These are phyloP conservation scores for Physella acuta DNA, from an alignment of 1,140 invertebrate species.

Conservation along the genomic window DNA sequence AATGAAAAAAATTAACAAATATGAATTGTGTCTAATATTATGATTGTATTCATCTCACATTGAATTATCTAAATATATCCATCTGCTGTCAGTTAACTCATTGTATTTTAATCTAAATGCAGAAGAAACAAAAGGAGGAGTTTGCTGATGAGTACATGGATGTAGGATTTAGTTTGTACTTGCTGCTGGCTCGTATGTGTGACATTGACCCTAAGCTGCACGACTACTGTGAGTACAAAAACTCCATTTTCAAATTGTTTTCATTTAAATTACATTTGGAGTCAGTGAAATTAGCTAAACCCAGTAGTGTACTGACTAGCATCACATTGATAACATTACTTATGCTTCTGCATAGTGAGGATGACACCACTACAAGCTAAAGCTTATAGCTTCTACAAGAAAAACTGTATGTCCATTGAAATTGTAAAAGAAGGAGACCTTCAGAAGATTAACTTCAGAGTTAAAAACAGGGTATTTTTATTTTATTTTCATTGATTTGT, in stretches of 20 bases:
- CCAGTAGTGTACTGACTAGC: too few species aligned
- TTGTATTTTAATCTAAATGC: too few species aligned
- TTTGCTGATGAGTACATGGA: slow-evolving; percentile 56
- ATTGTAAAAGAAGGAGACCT: slow-evolving; percentile 58
- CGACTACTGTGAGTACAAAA: slow-evolving; percentile 45
- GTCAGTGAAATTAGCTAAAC: too few species aligned
- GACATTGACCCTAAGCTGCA: slow-evolving; percentile 53
- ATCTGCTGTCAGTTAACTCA: background rate
- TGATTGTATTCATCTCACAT: too few species aligned
- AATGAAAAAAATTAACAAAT: too few species aligned
- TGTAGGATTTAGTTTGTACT: slow-evolving; percentile 56
- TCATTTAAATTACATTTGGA: too few species aligned
- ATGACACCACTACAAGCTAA: slow-evolving; percentile 47
- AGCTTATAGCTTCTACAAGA: slow-evolving; percentile 58
- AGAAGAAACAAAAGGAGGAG: slow-evolving; percentile 50
- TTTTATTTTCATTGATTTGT: too few species aligned
- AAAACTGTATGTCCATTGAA: slow-evolving; percentile 58
- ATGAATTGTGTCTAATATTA: too few species aligned
- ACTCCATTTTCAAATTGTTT: too few species aligned
- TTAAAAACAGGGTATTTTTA: slow-evolving; percentile 55
- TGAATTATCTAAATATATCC: too few species aligned
- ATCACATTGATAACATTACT: too few species aligned
- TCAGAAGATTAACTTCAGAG: slow-evolving; percentile 60
- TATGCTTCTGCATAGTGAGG: slow-evolving; percentile 45
- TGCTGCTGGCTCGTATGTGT: slow-evolving; percentile 53